These are phyloP conservation scores for Aleiodes alternator DNA, from an alignment of 2,888 invertebrate species.

Conservation along the genomic window DNA sequence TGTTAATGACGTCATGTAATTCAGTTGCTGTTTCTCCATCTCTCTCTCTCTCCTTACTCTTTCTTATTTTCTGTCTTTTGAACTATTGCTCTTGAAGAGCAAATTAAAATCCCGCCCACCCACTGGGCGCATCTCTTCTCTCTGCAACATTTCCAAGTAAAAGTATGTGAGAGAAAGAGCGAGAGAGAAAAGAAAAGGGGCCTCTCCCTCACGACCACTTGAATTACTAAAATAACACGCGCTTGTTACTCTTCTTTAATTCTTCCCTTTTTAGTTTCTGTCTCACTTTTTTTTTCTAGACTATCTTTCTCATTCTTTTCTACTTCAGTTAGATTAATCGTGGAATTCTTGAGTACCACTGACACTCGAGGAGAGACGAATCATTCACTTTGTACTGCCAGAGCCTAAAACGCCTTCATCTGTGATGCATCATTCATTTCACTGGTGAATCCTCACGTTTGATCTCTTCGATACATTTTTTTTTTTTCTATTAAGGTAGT, in stretches of 20 bases:
- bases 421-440: constrained; percentile 43
- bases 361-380: constrained; percentile 31
- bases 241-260: constrained; percentile 46
- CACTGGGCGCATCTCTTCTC: constrained; percentile 39
- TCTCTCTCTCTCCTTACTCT: constrained; percentile 24
- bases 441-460: constrained; percentile 20
- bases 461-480: constrained; percentile 26
- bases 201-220: constrained; percentile 57
- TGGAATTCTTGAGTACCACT: constrained; percentile 33
- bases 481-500: constrained; percentile 3
- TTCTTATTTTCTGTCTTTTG: constrained; percentile 46
- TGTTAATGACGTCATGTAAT: constrained; percentile 31
- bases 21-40: not conserved
- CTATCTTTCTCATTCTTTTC: constrained; percentile 5
- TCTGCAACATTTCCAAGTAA: no score
- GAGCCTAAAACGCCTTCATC: constrained; percentile 16
- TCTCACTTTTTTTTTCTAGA: constrained; percentile 12
- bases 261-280: constrained; percentile 25
- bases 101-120: constrained; percentile 56
- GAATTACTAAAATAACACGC: constrained; percentile 69
- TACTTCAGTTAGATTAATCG: constrained; percentile 27
- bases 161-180: not conserved
- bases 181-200: constrained; percentile 8
- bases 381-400: constrained; percentile 37
- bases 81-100: constrained; percentile 47